Percentiles rank a stretch among this genome's conserved stretches.
phyloP scores from a whole-genome alignment of 1,140 invertebrate species.

The Hyles euphorbiae region DNA sequence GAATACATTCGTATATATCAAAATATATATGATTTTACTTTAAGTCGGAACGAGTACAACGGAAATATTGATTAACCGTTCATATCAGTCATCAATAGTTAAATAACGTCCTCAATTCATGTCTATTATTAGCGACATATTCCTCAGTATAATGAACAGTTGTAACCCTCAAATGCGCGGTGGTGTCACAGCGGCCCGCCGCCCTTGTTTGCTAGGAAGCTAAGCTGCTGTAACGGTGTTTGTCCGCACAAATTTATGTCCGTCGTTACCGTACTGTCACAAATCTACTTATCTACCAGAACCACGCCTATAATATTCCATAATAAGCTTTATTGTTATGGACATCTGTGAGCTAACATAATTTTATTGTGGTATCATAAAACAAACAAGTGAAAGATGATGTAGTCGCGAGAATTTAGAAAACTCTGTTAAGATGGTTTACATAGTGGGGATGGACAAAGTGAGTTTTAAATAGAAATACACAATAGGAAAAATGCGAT shows the following conservation, averaged over 20 bases:
- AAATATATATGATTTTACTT: too few relatives aligned
- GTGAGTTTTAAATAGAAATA: too few relatives aligned
- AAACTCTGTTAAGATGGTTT: too few relatives aligned
- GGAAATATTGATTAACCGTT: too few relatives aligned
- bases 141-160: slow-evolving; percentile 41
- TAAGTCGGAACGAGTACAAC: too few relatives aligned
- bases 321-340: slow-evolving; percentile 24
- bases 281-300: slow-evolving; percentile 71
- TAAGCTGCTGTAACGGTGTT: slow-evolving; percentile 68
- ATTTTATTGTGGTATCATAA: slow-evolving; percentile 13
- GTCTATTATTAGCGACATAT: slow-evolving; percentile 30
- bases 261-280: slow-evolving; percentile 57
- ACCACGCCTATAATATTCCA: slow-evolving; percentile 57
- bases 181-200: slow-evolving; percentile 43
- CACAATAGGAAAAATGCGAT: too few relatives aligned
- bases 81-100: too few relatives aligned
- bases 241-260: slow-evolving; percentile 66
- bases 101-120: neutral
- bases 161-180: slow-evolving; percentile 43
- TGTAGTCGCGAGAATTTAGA: too few relatives aligned
- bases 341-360: slow-evolving; percentile 42
- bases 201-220: slow-evolving; percentile 65
- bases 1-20: too few relatives aligned
- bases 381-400: neutral
- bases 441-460: too few relatives aligned